Evolutionary conservation across 2,888 invertebrate genomes (phyloP).

Genomic region (Calliphora vomitoria): DNA sequence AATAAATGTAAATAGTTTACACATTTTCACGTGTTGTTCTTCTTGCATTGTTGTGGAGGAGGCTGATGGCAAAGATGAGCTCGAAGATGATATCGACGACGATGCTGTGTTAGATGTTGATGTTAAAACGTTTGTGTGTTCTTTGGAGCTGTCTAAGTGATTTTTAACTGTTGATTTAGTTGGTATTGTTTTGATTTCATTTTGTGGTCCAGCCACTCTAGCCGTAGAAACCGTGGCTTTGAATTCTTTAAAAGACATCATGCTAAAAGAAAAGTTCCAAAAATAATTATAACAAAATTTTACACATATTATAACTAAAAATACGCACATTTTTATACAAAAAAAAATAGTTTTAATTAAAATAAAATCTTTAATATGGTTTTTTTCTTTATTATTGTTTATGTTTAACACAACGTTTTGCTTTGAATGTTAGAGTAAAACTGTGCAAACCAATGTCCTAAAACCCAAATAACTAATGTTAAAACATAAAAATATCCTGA

Average conservation of each 20-base stretch:
- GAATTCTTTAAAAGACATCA: constrained; percentile 48
- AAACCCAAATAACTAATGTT: neutral
- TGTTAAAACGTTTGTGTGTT: neutral
- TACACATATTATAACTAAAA: neutral
- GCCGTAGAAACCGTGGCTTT: constrained; percentile 7
- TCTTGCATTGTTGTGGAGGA: constrained; percentile 14
- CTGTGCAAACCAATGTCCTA: neutral
- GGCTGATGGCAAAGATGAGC: constrained; percentile 18
- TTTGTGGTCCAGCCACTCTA: constrained; percentile 65
- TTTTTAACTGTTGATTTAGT: neutral
- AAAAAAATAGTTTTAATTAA: neutral
- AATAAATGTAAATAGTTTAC: constrained; percentile 58
- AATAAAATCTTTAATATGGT: neutral
- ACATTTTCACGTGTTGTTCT: constrained; percentile 16
- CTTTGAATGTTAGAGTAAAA: neutral
- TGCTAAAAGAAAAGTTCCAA: constrained; percentile 16
- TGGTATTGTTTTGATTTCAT: neutral
- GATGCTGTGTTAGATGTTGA: neutral
- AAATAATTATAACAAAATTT: neutral
- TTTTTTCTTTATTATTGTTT: neutral
- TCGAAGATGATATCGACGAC: neutral
- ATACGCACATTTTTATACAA: neutral
- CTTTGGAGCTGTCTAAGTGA: constrained; percentile 30
- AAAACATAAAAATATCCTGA: neutral
- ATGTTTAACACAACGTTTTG: neutral